Conservation (phyloP, 2,888 invertebrate species). For the Oxycera nigricornis region DNA sequence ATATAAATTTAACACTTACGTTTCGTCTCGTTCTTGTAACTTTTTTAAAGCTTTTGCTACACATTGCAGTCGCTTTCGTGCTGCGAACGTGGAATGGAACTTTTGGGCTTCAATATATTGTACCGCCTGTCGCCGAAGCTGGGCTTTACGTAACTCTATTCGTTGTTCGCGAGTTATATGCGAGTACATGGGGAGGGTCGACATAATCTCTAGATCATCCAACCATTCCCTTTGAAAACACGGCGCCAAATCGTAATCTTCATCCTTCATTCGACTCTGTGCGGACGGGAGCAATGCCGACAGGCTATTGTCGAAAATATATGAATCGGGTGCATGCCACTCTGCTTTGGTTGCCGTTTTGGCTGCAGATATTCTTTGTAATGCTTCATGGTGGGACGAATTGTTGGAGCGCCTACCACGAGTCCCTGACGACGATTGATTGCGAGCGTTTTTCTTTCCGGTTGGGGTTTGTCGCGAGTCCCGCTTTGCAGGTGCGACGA, state of each 20-base stretch:
- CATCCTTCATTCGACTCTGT: background rate
- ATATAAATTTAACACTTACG: slow-evolving; percentile 51
- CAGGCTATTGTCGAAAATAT: slow-evolving; percentile 61
- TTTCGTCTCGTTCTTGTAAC: slow-evolving; percentile 53
- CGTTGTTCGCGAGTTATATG: slow-evolving; percentile 57
- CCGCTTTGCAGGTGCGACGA: slow-evolving; percentile 46
- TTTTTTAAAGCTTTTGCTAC: slow-evolving; percentile 59
- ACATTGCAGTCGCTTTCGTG: slow-evolving; percentile 55
- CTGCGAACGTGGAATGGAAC: slow-evolving; percentile 55
- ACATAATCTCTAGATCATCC: slow-evolving; percentile 50
- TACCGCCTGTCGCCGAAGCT: slow-evolving; percentile 58
- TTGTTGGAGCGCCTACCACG: slow-evolving; percentile 47
- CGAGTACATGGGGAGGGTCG: slow-evolving; percentile 47
- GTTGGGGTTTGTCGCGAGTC: slow-evolving; percentile 43
- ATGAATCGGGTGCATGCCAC: slow-evolving; percentile 66
- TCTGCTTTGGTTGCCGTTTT: slow-evolving; percentile 46
- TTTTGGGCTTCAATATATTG: slow-evolving; percentile 57
- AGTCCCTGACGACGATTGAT: slow-evolving; percentile 12
- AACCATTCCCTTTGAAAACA: slow-evolving; percentile 58
- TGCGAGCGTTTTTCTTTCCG: slow-evolving; percentile 19
- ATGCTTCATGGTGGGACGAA: slow-evolving; percentile 64
- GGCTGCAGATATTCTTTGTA: slow-evolving; percentile 66
- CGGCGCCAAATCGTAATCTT: slow-evolving; percentile 51
- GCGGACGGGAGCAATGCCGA: slow-evolving; percentile 46
- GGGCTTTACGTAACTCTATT: slow-evolving; percentile 56